Base-by-base conservation (phyloP, 2,113 vertebrate genomes). In the Poeciliopsis prolifica region DNA sequence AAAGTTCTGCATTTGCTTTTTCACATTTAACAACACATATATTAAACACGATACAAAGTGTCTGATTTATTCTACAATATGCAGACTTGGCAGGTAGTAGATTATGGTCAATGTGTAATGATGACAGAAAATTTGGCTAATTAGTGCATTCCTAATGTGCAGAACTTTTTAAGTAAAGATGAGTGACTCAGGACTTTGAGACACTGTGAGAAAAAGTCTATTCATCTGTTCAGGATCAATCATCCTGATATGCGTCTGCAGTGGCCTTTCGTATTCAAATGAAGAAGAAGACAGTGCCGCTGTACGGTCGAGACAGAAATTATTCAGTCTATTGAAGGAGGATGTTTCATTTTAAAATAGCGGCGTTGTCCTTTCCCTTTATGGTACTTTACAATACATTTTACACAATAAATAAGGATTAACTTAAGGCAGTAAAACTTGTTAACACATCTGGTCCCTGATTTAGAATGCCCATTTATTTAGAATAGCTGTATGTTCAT, bases 201-300 rank as follows among this genome's bases (percentile, higher is more conserved):
- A 62, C 72, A 30, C 48, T 61, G 61, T 75, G 42, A 1, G 70
- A 84, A 71, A 85, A 88, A 88, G 40, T 68, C 44, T 51, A 7
- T 33, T 75, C 83, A 69, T 79, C 68, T 83, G 64, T 76, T 83
- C 40, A 12, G 72, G 83, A 88, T 87, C 88, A 61, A 3, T 86
- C 87, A 79, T 70, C 29, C 17, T 86, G 85, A 88, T 75, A 48
- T 58, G 77, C 54, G 72, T 78, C 69, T 48, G 65, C 83, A 14
- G 54, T 82, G 76, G 42, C 85, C 81, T 90, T 89, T 88, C 81
- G 72, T 80, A 88, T 89, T 86, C 54, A 86, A 84, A 90, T 85
- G 76, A 85, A 77, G 63, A 61, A 58, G 72, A 61, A 58, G 72
- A 80, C 5, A 1, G 2, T 30, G 54, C 70, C 58, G 78, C 19